A percentile compares a stretch with the other conserved stretches of the same genome.
Evolutionary conservation across 1,140 invertebrate genomes (phyloP).

Genomic region (Drosophila sp.): DNA sequence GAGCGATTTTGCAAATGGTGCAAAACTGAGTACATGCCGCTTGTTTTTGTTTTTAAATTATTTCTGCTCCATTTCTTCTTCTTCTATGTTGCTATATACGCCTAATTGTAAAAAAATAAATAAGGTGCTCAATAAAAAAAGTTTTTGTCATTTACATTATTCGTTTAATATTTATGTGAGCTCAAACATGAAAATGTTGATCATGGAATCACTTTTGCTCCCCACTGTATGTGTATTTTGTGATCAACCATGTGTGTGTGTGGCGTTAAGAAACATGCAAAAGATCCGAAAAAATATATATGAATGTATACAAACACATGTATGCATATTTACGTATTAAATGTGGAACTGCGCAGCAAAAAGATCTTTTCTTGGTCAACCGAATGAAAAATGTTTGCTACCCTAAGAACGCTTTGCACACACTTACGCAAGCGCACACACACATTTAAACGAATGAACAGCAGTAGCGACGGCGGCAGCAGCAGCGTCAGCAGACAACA

Average conservation of each 20-base stretch:
- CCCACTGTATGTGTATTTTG: too few relatives aligned
- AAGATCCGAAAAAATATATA: not conserved
- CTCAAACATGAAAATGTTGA: too few relatives aligned
- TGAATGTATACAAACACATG: not conserved
- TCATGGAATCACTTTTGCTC: too few relatives aligned
- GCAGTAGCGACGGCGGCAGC: not conserved
- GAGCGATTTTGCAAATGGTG: too few relatives aligned
- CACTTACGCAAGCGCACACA: slow-evolving; percentile 19
- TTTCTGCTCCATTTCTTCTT: too few relatives aligned
- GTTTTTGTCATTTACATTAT: too few relatives aligned
- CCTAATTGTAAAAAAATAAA: too few relatives aligned
- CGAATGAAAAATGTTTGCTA: slow-evolving; percentile 2
- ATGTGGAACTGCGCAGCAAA: slow-evolving; percentile 8
- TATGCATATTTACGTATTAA: not conserved
- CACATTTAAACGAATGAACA: slow-evolving; percentile 2
- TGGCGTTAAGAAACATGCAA: not conserved
- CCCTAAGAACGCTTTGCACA: slow-evolving; percentile 27
- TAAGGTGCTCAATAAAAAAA: too few relatives aligned
- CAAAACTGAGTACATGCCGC: too few relatives aligned
- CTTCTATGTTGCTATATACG: too few relatives aligned
- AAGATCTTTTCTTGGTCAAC: slow-evolving; percentile 1
- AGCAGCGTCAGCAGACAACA: not conserved
- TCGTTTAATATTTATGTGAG: too few relatives aligned
- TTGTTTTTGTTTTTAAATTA: too few relatives aligned
- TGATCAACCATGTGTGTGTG: not conserved